A percentile compares a stretch with the other conserved stretches of the same genome.
Conservation (phyloP, 2,797 vertebrate genomes). For the Allochrocebus solatus region DNA sequence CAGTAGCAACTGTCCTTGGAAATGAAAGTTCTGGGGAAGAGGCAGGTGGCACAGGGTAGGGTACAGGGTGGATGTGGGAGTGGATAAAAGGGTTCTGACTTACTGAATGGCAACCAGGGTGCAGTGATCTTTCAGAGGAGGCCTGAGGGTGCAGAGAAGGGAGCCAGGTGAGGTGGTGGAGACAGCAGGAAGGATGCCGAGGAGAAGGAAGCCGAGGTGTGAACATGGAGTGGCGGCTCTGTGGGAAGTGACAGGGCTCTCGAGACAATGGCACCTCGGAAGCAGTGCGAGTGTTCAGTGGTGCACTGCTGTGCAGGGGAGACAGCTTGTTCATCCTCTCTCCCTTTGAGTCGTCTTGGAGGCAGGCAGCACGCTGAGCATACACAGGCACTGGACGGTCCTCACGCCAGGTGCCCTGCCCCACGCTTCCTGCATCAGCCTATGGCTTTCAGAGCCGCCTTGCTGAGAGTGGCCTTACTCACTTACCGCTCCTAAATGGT, state of each 20-base stretch:
- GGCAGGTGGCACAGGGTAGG: neutral
- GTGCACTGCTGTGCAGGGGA: rapidly evolving
- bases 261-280: neutral
- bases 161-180: neutral
- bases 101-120: neutral
- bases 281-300: neutral
- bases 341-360: neutral
- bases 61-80: neutral
- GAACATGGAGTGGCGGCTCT: neutral
- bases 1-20: rapidly evolving
- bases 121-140: too few relatives aligned
- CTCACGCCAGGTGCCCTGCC: neutral
- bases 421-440: neutral
- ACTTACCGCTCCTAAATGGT: neutral
- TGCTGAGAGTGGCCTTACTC: neutral
- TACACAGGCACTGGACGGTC: neutral
- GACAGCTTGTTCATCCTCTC: too few relatives aligned
- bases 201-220: neutral
- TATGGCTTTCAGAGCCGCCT: neutral
- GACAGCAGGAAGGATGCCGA: neutral
- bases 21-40: neutral
- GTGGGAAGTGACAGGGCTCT: neutral
- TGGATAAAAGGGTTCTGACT: neutral
- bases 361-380: neutral
- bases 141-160: neutral